Evolutionary conservation across 1,140 invertebrate species (phyloP).

Genomic region (Mylabris phalerata): DNA sequence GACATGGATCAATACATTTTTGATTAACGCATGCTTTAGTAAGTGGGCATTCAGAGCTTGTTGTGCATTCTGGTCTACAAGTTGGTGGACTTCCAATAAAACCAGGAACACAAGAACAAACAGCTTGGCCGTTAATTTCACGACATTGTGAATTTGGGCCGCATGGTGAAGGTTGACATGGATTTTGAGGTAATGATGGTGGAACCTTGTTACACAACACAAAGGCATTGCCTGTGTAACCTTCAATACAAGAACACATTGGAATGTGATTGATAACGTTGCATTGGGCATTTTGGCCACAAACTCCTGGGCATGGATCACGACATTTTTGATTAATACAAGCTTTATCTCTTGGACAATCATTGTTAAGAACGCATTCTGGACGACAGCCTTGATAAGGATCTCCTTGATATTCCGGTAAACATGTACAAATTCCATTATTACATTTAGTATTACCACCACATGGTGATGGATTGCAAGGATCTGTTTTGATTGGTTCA

Average conservation of each 20-base stretch:
- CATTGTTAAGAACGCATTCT: slow-evolving; percentile 57
- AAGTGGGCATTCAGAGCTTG: slow-evolving; percentile 55
- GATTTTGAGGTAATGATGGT: slow-evolving; percentile 43
- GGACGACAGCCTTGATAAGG: slow-evolving; percentile 56
- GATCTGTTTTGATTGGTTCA: too few species aligned
- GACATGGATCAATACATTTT: slow-evolving; percentile 58
- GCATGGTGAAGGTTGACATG: slow-evolving; percentile 56
- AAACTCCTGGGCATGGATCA: slow-evolving; percentile 67
- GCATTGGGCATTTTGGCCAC: slow-evolving; percentile 63
- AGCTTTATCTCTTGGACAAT: slow-evolving; percentile 57
- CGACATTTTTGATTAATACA: slow-evolving; percentile 68
- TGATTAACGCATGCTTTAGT: slow-evolving; percentile 56
- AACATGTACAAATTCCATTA: too few species aligned
- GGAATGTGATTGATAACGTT: slow-evolving; percentile 64
- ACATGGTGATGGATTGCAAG: too few species aligned
- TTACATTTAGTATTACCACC: too few species aligned
- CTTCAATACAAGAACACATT: slow-evolving; percentile 60
- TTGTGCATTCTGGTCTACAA: slow-evolving; percentile 57
- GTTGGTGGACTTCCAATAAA: slow-evolving; percentile 56
- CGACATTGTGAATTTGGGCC: slow-evolving; percentile 57
- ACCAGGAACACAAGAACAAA: slow-evolving; percentile 56
- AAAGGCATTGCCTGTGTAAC: slow-evolving; percentile 65
- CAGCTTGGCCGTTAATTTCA: slow-evolving; percentile 51
- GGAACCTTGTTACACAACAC: slow-evolving; percentile 46
- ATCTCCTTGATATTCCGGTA: slow-evolving; percentile 55